Conservation (phyloP, 2,797 vertebrate genomes). For the Enteromius fasciolatus region DNA sequence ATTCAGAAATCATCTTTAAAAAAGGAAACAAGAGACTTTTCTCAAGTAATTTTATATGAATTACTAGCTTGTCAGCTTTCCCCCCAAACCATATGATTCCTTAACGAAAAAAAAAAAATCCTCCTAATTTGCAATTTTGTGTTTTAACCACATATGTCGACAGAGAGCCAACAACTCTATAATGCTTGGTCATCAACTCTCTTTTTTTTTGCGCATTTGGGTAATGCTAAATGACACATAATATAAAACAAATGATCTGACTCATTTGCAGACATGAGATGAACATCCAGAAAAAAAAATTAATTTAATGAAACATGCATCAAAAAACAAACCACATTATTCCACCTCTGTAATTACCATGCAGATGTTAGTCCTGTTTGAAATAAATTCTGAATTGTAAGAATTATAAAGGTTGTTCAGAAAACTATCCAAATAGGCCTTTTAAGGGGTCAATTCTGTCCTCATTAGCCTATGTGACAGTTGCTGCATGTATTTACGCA, state of each 20-base stretch:
- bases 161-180: not conserved
- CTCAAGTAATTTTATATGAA: not conserved
- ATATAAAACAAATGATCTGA: not conserved
- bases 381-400: not conserved
- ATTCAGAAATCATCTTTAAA: not conserved
- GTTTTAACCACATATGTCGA: not conserved
- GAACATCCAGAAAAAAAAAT: not conserved
- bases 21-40: not conserved
- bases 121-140: not conserved
- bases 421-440: not conserved
- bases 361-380: not conserved
- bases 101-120: not conserved
- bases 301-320: not conserved
- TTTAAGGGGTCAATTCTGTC: not conserved
- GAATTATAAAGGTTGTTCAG: not conserved
- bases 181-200: not conserved
- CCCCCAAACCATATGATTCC: not conserved
- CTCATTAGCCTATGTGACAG: not conserved
- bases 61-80: not conserved
- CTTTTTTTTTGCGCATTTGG: not conserved
- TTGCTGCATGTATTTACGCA: not conserved
- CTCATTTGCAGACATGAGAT: not conserved
- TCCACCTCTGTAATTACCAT: not conserved
- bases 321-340: not conserved
- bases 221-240: not conserved